Evolutionary conservation across 2,113 vertebrate species (phyloP), one percentile per base, ranked within the genome.

Genomic region (Pterophyllum scalare): DNA sequence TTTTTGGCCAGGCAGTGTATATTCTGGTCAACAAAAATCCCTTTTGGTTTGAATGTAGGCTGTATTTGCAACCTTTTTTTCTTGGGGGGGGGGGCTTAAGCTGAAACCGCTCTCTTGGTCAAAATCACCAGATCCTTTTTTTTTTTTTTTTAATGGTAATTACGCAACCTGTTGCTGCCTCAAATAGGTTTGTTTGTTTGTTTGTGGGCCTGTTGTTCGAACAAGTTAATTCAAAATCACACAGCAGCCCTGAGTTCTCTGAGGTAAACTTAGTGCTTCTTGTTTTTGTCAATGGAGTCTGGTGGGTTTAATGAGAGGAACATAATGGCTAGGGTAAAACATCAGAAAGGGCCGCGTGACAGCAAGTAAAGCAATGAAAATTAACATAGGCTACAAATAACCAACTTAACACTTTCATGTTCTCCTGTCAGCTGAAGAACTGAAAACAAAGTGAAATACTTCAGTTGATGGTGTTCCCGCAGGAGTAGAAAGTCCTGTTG

Each of bases 401-500:
- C 26, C 46, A 72, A 54, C 20, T 28, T 54, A 28, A 72, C 24
- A 52, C 65, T 72, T 72, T 52, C 17, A 72, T 72, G 24, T 72
- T 72, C 65, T 52, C 65, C 65, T 31, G 17, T 46, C 65, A 52
- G 43, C 24, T 72, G 24, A 70, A 70, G 15, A 20, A 70, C 24
- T 52, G 43, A 72, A 72, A 72, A 52, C 65, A 52, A 31, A 72
- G 10, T 72, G 24, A 52, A 70, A 70, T 70, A 31, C 43, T 72
- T 72, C 24, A 72, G 43, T 49, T 72, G 43, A 31, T 20, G 65
- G 43, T 52, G 65, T 52, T 17, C 43, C 65, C 43, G 52, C 43
- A 20, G 65, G 65, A 72, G 43, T 24, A 72, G 24, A 72, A 70
- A 72, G 28, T 46, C 43, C 24, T 31, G 43, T 52, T 52, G 65